Percentiles rank a stretch among this genome's conserved stretches.
Evolutionary conservation across 2,113 vertebrate species (phyloP).

Genomic region (Plecturocebus donacophilus): DNA sequence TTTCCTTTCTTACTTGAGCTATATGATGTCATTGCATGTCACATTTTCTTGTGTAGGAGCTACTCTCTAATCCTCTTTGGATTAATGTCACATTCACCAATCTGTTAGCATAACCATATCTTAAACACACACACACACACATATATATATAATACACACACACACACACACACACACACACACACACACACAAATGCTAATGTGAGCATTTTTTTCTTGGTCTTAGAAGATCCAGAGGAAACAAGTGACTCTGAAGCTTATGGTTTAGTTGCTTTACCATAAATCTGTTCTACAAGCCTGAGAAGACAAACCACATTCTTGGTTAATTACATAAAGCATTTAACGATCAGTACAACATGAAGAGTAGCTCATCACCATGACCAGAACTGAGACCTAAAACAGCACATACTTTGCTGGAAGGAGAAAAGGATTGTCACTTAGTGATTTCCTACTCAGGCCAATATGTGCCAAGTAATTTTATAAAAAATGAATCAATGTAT

Average conservation of each 20-base stretch:
- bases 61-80: neutral
- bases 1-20: neutral
- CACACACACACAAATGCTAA: neutral
- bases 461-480: neutral
- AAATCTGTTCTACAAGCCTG: neutral
- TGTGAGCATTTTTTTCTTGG: neutral
- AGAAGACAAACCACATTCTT: neutral
- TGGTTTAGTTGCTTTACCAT: neutral
- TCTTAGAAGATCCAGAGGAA: neutral
- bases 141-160: too few species aligned
- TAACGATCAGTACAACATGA: neutral
- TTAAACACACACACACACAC: neutral
- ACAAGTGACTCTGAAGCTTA: neutral
- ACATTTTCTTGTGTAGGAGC: neutral
- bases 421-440: neutral
- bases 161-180: too few species aligned
- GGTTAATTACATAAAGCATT: neutral
- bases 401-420: neutral
- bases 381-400: neutral
- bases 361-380: neutral
- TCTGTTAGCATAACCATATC: neutral
- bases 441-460: neutral
- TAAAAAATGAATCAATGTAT: neutral
- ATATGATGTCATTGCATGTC: neutral
- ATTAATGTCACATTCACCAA: neutral